A percentile compares a stretch with the other conserved stretches of the same genome.
These are phyloP conservation scores for Sinopyrophorus schimmeli DNA, from an alignment of 2,888 invertebrate genomes.

Conservation along the genomic window DNA sequence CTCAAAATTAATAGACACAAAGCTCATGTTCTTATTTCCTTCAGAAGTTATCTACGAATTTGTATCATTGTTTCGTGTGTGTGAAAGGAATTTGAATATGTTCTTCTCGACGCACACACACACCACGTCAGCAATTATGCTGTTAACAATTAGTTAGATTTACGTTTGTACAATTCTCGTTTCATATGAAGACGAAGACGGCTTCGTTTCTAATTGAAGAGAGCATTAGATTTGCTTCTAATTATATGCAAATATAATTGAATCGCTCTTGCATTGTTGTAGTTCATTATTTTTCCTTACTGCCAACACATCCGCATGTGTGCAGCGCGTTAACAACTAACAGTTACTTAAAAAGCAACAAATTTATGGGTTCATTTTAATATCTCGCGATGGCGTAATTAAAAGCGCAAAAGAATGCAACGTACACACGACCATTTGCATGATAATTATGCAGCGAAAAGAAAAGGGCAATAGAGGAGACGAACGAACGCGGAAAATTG, in stretches of 20 bases:
- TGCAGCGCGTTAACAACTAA: conserved; percentile 26
- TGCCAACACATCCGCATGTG: conserved; percentile 7
- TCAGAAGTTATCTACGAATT: too few species aligned
- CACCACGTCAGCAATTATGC: conserved; percentile 36
- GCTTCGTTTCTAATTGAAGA: too few species aligned
- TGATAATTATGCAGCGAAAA: conserved; percentile 8
- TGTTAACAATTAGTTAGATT: conserved; percentile 42
- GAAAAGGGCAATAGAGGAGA: too few species aligned
- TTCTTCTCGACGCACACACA: conserved; percentile 31
- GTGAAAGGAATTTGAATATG: conserved; percentile 30
- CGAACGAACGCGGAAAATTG: conserved; percentile 16
- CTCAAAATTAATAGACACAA: too few species aligned
- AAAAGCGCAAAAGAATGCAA: conserved; percentile 7
- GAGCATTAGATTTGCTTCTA: conserved; percentile 35
- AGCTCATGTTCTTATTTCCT: too few species aligned
- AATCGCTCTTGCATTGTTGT: conserved; percentile 32
- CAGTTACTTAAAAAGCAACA: conserved; percentile 18
- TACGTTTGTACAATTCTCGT: conserved; percentile 40
- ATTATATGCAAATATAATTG: conserved; percentile 43
- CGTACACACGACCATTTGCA: conserved; percentile 14
- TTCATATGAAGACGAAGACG: conserved; percentile 31
- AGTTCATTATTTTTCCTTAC: conserved; percentile 24
- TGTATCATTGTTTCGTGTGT: conserved; percentile 38
- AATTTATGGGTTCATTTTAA: conserved; percentile 25
- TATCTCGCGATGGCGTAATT: conserved; percentile 19